phyloP scores from a whole-genome alignment of 2,888 invertebrate species.

The Epsilonema sp. region DNA sequence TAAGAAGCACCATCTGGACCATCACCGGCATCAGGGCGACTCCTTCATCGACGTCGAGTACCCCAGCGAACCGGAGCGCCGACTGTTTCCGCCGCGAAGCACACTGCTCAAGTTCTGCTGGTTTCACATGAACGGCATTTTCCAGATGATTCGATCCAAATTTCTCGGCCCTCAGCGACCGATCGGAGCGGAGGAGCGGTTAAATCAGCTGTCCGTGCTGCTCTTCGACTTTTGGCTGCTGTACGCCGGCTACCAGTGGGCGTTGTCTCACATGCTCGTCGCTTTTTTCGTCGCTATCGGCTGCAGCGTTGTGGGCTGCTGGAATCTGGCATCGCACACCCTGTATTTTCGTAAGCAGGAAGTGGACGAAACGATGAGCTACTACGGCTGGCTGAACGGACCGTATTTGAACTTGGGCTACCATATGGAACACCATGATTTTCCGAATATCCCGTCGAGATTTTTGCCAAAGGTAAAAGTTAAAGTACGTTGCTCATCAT shows the following conservation, averaged over 20 bases:
- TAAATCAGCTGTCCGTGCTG: neutral
- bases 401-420: constrained; percentile 30
- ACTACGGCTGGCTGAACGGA: constrained; percentile 31
- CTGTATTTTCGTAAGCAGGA: constrained; percentile 23
- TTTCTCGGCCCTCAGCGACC: neutral
- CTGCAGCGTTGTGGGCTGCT: constrained; percentile 1
- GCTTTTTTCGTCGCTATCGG: neutral
- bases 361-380: constrained; percentile 30
- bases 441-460: constrained; percentile 31
- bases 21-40: constrained; percentile 20
- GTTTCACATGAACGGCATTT: constrained; percentile 27
- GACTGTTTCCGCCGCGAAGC: constrained; percentile 25
- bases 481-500: too few species aligned
- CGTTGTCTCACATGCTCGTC: too few species aligned
- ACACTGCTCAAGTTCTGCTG: constrained; percentile 27
- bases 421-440: constrained; percentile 32
- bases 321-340: constrained; percentile 19
- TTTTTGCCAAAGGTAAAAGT: constrained; percentile 29
- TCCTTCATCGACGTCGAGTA: constrained; percentile 27
- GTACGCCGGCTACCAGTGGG: too few species aligned
- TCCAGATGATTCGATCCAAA: constrained; percentile 27
- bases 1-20: constrained; percentile 31
- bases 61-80: constrained; percentile 28
- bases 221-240: neutral
- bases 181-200: neutral